phyloP scores from a whole-genome alignment of 2,797 vertebrate species.

The Babyrousa celebensis region DNA sequence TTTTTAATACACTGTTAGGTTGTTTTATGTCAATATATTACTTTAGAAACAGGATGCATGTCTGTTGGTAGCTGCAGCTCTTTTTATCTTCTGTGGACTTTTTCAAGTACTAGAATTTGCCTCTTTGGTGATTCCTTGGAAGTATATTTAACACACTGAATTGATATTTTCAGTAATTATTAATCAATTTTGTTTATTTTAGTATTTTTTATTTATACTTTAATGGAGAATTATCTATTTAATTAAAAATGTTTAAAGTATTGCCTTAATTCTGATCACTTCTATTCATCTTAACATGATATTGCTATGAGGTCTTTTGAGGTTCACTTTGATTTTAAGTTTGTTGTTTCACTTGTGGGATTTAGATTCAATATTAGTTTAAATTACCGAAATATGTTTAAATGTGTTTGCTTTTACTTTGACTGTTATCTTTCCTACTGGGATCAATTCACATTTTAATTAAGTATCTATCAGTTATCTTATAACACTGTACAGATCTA shows the following conservation, averaged over 20 bases:
- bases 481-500: background rate
- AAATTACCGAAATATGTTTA: background rate
- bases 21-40: background rate
- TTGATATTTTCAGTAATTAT: background rate
- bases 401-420: background rate
- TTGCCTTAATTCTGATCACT: background rate
- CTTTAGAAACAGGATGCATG: background rate
- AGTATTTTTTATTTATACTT: background rate
- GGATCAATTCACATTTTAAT: conserved; percentile 12
- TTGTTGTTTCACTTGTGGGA: background rate
- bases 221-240: background rate
- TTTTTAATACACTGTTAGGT: background rate
- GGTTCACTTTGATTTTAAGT: background rate
- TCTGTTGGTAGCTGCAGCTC: background rate
- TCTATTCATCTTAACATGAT: background rate
- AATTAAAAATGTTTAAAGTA: background rate
- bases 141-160: background rate
- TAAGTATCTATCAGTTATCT: background rate
- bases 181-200: background rate
- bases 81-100: background rate
- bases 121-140: background rate
- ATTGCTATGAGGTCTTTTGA: background rate
- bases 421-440: background rate
- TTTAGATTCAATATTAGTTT: background rate
- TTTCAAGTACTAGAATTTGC: background rate